These are phyloP conservation scores for Catharus ustulatus DNA, from an alignment of 2,797 vertebrate genomes.

Conservation along the genomic window DNA sequence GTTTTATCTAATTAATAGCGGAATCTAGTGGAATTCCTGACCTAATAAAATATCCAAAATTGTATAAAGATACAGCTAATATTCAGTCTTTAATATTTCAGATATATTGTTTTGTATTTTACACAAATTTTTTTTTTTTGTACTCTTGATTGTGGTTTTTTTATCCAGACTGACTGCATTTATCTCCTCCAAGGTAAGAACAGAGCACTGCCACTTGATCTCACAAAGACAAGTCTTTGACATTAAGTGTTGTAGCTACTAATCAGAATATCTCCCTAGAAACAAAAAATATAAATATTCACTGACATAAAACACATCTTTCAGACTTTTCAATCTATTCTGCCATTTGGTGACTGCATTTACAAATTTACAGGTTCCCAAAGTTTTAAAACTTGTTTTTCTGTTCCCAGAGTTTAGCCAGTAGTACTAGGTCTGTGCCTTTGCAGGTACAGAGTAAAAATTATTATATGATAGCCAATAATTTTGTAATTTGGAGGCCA, in stretches of 20 bases:
- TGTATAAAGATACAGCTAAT: background rate
- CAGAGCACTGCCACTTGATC: background rate
- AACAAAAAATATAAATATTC: background rate
- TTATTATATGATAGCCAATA: background rate
- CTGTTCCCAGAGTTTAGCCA: background rate
- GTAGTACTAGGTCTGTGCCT: background rate
- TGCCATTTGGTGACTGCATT: background rate
- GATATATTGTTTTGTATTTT: background rate
- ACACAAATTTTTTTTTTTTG: background rate
- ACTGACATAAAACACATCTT: background rate
- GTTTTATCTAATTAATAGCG: background rate
- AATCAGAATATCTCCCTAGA: background rate
- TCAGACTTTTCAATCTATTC: background rate
- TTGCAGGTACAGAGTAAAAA: background rate
- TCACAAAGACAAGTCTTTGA: background rate
- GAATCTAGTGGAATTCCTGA: background rate
- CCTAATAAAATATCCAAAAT: background rate
- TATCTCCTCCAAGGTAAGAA: background rate
- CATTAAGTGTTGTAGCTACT: background rate
- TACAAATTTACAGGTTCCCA: background rate
- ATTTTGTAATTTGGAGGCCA: background rate
- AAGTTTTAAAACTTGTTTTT: background rate
- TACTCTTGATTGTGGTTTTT: background rate
- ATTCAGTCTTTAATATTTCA: background rate
- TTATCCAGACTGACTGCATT: background rate